Evolutionary conservation across 2,113 vertebrate species (phyloP), one percentile per base, ranked within the genome.

Genomic region (Perca fluviatilis): DNA sequence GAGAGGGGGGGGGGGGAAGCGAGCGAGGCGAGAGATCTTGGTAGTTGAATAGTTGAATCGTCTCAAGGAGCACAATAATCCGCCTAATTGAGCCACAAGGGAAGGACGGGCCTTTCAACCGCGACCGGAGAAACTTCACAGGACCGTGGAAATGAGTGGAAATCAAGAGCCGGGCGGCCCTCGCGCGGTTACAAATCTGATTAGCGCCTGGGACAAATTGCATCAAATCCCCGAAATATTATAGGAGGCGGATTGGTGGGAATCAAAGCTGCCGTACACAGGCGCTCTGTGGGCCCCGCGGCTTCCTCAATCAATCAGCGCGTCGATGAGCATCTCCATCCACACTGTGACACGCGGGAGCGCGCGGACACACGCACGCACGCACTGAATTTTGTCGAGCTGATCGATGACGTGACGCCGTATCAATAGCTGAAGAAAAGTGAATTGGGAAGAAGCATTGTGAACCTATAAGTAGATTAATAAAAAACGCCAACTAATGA

Each of bases 31-130:
- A 83, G 86, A 82, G 86, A 86, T 89, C 78, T 88, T 83, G 91
- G 79, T 91, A 93, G 94, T 93, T 92, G 95, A 96, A 95, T 90
- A 93, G 95, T 91, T 94, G 95, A 95, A 95, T 96, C 93, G 95
- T 95, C 95, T 93, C 89, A 94, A 96, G 96, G 92, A 97, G 93
- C 94, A 96, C 96, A 97, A 98, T 98, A 99, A 99, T 98, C 97
- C 96, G 86, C 94, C 97, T 99, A 98, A 99, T 98, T 98, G 97
- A 98, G 95, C 95, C 98, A 96, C 97, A 66, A 88, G 98, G 97
- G 98, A 98, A 84, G 65, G 89, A 84, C 84, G 83, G 94, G 93
- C 88, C 95, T 95, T 96, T 96, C 96, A 95, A 94, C 80, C 95
- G 90, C 93, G 96, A 96, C 94, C 75, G 57, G 25, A 77, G 80